A percentile compares a stretch with the other conserved stretches of the same genome.
These are phyloP conservation scores for Troides aeacus DNA, from an alignment of 2,888 invertebrate genomes.

Conservation along the genomic window DNA sequence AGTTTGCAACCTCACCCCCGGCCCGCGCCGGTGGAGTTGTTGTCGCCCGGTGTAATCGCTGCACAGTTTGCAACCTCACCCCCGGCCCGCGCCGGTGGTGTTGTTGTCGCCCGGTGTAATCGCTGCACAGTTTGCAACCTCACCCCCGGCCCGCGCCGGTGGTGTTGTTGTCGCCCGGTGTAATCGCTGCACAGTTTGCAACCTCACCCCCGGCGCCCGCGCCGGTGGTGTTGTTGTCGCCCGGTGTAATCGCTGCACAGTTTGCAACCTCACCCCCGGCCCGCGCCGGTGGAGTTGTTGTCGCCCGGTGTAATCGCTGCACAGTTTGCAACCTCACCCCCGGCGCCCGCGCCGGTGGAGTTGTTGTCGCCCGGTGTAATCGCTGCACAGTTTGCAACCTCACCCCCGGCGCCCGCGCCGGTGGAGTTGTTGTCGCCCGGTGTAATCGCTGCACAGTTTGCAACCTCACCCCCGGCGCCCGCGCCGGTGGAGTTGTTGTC, in stretches of 20 bases:
- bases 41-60: neutral
- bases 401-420: neutral
- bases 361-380: conserved; percentile 9
- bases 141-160: neutral
- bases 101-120: conserved; percentile 9
- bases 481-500: conserved; percentile 14
- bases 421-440: conserved; percentile 15
- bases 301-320: neutral
- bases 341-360: neutral
- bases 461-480: neutral
- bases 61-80: conserved; percentile 11
- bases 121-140: conserved; percentile 7
- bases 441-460: conserved; percentile 1
- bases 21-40: conserved; percentile 5
- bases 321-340: conserved; percentile 14
- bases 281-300: conserved; percentile 8
- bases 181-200: conserved; percentile 3
- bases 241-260: neutral
- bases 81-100: neutral
- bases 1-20: conserved; percentile 12
- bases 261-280: conserved; percentile 8
- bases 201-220: neutral
- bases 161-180: conserved; percentile 13
- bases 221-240: conserved; percentile 14
- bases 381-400: conserved; percentile 7